A percentile compares a stretch with the other conserved stretches of the same genome.
These are phyloP conservation scores for Corvus cornix DNA, from an alignment of 2,113 vertebrate genomes.

Conservation along the genomic window DNA sequence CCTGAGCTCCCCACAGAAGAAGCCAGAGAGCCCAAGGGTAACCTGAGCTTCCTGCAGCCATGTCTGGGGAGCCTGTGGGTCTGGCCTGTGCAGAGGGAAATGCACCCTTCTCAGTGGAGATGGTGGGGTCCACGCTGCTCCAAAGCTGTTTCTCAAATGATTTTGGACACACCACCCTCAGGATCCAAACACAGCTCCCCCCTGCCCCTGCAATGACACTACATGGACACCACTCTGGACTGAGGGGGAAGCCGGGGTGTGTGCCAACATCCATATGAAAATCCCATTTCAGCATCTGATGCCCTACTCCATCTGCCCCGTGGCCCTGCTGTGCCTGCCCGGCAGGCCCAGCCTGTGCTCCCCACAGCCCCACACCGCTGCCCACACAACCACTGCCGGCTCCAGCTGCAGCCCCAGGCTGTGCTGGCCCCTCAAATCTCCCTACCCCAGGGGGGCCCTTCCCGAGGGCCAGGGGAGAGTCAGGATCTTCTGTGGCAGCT, in stretches of 20 bases:
- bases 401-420: not conserved
- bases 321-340: fast-evolving
- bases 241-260: fast-evolving
- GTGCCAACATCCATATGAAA: not conserved
- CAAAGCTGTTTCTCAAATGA: not conserved
- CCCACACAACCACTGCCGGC: fast-evolving
- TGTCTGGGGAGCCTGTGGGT: not conserved
- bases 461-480: fast-evolving
- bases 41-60: not conserved
- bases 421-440: fast-evolving
- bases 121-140: not conserved
- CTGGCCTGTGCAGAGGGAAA: not conserved
- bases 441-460: too few relatives aligned
- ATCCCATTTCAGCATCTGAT: not conserved
- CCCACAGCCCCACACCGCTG: fast-evolving
- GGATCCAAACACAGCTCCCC: not conserved
- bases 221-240: fast-evolving
- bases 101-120: not conserved
- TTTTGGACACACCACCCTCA: not conserved
- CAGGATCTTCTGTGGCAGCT: fast-evolving
- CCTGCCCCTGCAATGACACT: fast-evolving
- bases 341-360: fast-evolving
- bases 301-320: not conserved
- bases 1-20: not conserved
- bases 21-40: not conserved